A percentile compares a stretch with the other conserved stretches of the same genome.
Evolutionary conservation across 2,113 vertebrate species (phyloP).

Genomic region (Tragelaphus strepsiceros): DNA sequence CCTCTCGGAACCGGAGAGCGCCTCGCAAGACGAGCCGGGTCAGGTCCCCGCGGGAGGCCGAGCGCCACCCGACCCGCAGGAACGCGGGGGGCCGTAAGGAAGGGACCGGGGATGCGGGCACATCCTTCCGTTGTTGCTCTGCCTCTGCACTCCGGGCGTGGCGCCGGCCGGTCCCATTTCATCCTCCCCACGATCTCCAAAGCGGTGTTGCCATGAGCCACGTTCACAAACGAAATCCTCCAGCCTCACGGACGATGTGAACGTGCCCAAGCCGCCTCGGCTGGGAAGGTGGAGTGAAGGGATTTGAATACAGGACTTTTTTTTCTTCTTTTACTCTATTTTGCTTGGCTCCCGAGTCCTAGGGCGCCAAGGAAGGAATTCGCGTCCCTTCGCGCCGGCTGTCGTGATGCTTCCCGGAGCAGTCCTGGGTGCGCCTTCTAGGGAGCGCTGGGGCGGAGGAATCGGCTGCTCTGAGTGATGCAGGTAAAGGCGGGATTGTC

Average conservation of each 20-base stretch:
- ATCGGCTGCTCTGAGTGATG: rapidly evolving
- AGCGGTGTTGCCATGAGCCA: background rate
- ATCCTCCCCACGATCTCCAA: background rate
- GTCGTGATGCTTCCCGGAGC: background rate
- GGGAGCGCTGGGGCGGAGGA: background rate
- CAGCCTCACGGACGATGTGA: no score
- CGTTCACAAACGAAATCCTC: background rate
- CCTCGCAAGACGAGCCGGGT: background rate
- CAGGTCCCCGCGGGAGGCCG: background rate
- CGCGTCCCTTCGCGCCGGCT: rapidly evolving
- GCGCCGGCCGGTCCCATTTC: background rate
- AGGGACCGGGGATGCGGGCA: no score
- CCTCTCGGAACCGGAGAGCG: background rate
- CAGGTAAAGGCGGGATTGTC: background rate
- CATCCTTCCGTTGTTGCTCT: rapidly evolving
- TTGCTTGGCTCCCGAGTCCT: rapidly evolving
- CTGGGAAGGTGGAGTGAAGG: background rate
- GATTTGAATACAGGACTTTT: background rate
- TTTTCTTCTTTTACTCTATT: background rate
- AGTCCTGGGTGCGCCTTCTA: background rate
- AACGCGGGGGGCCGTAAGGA: rapidly evolving
- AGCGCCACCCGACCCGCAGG: background rate
- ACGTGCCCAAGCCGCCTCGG: background rate
- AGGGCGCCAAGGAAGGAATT: background rate
- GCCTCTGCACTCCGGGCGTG: background rate